Conservation (phyloP, 92 coral and sea anemone genomes). For the Porites rus region DNA sequence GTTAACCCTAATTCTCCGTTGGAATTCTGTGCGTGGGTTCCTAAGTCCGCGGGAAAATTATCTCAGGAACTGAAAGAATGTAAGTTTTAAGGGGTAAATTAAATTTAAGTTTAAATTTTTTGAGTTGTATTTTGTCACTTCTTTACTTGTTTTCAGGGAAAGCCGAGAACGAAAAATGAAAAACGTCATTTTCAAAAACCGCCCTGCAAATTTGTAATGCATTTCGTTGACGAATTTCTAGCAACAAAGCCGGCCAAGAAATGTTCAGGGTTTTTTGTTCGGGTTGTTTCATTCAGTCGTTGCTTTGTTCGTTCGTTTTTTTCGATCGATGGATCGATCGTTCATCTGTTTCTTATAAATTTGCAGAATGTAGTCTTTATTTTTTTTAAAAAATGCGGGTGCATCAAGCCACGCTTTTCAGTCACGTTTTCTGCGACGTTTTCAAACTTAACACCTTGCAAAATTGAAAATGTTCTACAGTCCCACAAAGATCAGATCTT, state of each 20-base stretch:
- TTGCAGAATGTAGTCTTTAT: too few species aligned
- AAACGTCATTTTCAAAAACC: background rate
- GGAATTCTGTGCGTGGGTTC: background rate
- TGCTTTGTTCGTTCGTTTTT: too few species aligned
- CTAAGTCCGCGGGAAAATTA: background rate
- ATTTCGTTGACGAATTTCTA: background rate
- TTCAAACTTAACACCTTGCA: background rate
- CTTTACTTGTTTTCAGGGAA: background rate
- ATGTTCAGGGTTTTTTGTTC: too few species aligned
- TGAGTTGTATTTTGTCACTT: background rate
- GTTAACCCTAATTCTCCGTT: background rate
- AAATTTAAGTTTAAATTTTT: too few species aligned
- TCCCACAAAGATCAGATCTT: background rate
- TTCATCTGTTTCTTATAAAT: too few species aligned
- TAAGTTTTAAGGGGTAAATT: background rate
- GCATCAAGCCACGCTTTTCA: too few species aligned
- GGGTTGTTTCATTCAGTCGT: background rate
- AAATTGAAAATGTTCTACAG: background rate
- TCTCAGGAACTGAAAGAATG: background rate
- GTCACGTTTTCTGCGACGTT: too few species aligned
- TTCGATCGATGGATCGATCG: too few species aligned
- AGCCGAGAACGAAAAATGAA: conserved; percentile 5
- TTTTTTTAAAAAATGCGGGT: too few species aligned
- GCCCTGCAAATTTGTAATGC: background rate
- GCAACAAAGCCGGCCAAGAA: background rate